Base-by-base conservation (phyloP, 2,113 vertebrate species). In the Excalfactoria chinensis region DNA sequence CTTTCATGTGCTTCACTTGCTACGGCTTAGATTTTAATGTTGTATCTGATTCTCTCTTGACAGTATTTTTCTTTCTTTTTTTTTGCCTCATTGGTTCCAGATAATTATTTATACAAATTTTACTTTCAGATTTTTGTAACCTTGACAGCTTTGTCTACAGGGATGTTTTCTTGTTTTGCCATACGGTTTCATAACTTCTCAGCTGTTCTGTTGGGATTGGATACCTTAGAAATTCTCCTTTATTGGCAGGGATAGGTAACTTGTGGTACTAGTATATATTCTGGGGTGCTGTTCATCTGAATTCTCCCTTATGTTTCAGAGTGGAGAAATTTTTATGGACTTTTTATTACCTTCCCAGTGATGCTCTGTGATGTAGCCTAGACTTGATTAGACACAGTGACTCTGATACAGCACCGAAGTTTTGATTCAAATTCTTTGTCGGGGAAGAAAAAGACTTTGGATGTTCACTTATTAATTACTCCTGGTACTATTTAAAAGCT, bases 81-180 rank as follows among this genome's bases (percentile, higher is more conserved):
- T 37, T 37, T 85, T 86, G 84, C 76, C 77, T 94, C 90, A 82
- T 91, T 96, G 92, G 60, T 81, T 96, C 68, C 64, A 85, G 94
- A 90, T 93, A 91, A 95, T 95, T 92, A 93, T 89, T 95, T 93
- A 87, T 88, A 93, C 12, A 49, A 93, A 93, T 96, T 96, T 95
- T 83, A 95, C 77, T 96, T 97, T 88, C 62, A 94, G 76, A 96
- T 94, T 95, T 94, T 90, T 74, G 17, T 59, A 84, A 32, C 26
- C 10, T 86, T 96, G 87, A 87, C 74, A 91, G 63, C 44, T 89
- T 89, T 93, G 68, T 86, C 84, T 89, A n/a, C 28, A 73, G 84
- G 77, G 63, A 70, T 85, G 32, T 84, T 76, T 95, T 84, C 26
- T 59, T 87, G 32, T 44, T 92, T 89, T 91, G 53, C 56, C 58